Conservation (phyloP, 2,888 invertebrate genomes). For the Pristionchus mayeri region DNA sequence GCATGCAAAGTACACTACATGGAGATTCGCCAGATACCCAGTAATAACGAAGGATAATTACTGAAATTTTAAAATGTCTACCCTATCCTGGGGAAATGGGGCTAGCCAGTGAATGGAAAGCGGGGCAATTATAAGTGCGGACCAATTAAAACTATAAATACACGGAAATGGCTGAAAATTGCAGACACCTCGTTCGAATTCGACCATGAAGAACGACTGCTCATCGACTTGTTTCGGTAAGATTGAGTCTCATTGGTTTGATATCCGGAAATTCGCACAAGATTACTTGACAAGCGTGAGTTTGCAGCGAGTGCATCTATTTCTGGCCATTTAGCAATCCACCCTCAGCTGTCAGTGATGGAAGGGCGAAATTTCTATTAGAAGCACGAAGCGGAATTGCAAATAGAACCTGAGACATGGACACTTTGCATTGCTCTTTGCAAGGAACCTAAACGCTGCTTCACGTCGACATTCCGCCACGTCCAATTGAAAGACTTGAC, state of each 20-base stretch:
- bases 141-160: background rate
- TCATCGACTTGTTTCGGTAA: conserved; percentile 77
- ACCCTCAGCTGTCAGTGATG: no score
- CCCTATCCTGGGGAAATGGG: no score
- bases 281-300: background rate
- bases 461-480: no score
- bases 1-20: no score
- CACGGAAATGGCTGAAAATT: no score
- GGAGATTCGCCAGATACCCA: no score
- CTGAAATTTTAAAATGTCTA: no score
- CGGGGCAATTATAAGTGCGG: conserved; percentile 10
- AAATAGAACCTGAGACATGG: background rate
- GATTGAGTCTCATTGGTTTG: background rate
- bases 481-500: no score
- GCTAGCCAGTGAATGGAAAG: background rate
- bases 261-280: background rate
- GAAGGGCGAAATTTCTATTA: background rate
- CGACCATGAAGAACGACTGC: conserved; percentile 77
- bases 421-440: background rate
- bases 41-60: no score
- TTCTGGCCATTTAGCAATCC: background rate
- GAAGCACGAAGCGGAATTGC: background rate
- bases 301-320: background rate
- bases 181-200: conserved; percentile 8
- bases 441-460: no score